Evolutionary conservation across 2,888 invertebrate genomes (phyloP), one percentile per base, ranked within the genome.

Genomic region (Torymus aiolomorphi): DNA sequence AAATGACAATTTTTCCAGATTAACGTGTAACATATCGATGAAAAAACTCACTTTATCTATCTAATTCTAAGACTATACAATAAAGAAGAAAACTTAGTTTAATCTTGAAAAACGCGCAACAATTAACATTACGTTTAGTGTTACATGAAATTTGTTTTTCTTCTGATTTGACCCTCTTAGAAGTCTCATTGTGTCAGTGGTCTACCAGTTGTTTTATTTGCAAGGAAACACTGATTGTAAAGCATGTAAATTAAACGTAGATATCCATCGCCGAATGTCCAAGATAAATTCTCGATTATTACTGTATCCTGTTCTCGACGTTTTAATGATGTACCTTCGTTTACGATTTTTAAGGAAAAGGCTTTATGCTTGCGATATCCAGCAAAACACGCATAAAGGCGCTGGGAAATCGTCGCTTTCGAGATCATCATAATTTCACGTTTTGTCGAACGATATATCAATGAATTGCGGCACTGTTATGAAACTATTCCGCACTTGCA

Each of bases 11-110:
- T 49, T 51, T 67, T 69, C 20, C 62, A 70, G 49, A 76, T 76
- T 69, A 69, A 69, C 65, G 14, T 76, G 69, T 76, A 69, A 76
- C 69, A 62, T 76, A 76, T 76, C 76, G 76, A 62, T 4, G 31
- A 76, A 57, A 76, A 59, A 67, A 42, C 49, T 42, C 57, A 56
- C 20, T 13, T 61, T 54, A 61, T 54, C 13, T 54, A 74, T 65
- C 56, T 62, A 42, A 62, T 62, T 70, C n/a, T 69, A 76, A 69
- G 76, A 31, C 20, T 76, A 70, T 75, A 49, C 16, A 20, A 52
- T 57, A 63, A 66, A 13, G 12, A 49, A 24, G n/a, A 5, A 52
- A 74, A 57, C 49, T 51, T 14, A 56, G 63, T 52, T 24, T 54
- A 63, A 73, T 63, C 71, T 61, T 57, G 24, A 61, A 72, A 61